Evolutionary conservation across 2,888 invertebrate species (phyloP).

Genomic region (Drosophila fungiperda): DNA sequence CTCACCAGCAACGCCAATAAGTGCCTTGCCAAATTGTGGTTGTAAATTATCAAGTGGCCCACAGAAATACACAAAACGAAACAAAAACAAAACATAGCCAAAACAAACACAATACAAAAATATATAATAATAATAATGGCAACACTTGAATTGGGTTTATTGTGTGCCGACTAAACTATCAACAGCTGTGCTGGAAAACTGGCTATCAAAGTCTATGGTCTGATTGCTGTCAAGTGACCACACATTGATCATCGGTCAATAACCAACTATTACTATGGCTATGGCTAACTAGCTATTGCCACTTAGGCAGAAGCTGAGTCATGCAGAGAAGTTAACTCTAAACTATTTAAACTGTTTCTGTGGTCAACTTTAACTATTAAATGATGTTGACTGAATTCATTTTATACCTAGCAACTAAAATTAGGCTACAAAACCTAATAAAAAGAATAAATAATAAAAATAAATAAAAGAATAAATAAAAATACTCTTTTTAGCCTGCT

Average conservation of each 20-base stretch:
- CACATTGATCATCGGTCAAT: slow-evolving; percentile 26
- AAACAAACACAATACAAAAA: slow-evolving; percentile 23
- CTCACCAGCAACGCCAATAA: slow-evolving; percentile 46
- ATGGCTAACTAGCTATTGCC: background rate
- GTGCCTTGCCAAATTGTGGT: slow-evolving; percentile 69
- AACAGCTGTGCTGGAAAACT: slow-evolving; percentile 1
- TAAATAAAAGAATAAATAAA: too few species aligned
- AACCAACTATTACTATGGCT: slow-evolving; percentile 4
- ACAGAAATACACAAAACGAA: slow-evolving; percentile 31
- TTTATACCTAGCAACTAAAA: background rate
- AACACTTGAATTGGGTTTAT: slow-evolving; percentile 40
- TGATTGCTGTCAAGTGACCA: slow-evolving; percentile 34
- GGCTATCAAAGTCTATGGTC: slow-evolving; percentile 32
- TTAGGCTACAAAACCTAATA: too few species aligned
- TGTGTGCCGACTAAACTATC: slow-evolving; percentile 16
- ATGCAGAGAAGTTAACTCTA: background rate
- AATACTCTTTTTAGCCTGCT: too few species aligned
- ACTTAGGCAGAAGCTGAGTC: background rate
- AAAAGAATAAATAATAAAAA: background rate
- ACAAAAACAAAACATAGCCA: slow-evolving; percentile 3
- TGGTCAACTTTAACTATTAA: background rate
- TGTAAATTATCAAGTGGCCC: slow-evolving; percentile 66
- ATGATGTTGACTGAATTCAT: background rate
- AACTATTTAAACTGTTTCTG: background rate
- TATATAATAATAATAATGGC: slow-evolving; percentile 24